Percentiles rank a stretch among this genome's conserved stretches.
These are phyloP conservation scores for Semaprochilodus insignis DNA, from an alignment of 2,797 vertebrate species.

Conservation along the genomic window DNA sequence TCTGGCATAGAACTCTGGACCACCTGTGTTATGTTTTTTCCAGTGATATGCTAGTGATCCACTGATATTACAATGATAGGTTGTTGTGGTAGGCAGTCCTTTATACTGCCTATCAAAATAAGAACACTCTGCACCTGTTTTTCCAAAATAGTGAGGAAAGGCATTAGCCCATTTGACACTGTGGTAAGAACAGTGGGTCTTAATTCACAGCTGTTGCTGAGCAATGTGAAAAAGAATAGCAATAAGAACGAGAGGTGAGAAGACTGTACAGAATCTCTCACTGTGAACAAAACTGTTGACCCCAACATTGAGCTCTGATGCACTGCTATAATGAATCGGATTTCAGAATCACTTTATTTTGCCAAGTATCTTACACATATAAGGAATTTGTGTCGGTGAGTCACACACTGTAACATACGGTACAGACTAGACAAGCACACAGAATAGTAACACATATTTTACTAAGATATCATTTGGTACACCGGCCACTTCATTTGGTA, in stretches of 20 bases:
- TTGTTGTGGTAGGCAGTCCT: neutral
- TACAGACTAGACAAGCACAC: too few species aligned
- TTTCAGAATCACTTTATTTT: too few species aligned
- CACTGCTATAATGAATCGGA: neutral
- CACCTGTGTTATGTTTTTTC: too few species aligned
- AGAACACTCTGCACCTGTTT: neutral
- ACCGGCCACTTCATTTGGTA: too few species aligned
- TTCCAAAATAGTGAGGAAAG: neutral
- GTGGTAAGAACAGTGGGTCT: neutral
- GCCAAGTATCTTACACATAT: too few species aligned
- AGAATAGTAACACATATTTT: too few species aligned
- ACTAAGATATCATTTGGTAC: too few species aligned
- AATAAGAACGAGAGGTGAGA: neutral
- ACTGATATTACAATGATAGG: too few species aligned
- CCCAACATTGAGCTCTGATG: constrained; percentile 29
- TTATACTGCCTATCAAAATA: neutral
- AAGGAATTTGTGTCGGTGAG: too few species aligned
- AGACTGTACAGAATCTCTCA: constrained; percentile 9
- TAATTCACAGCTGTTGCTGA: neutral
- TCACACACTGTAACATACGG: too few species aligned
- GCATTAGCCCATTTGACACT: neutral
- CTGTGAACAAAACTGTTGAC: constrained; percentile 41
- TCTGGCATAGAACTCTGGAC: too few species aligned
- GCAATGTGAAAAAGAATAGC: neutral
- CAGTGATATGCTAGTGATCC: too few species aligned